Evolutionary conservation across 2,888 invertebrate species (phyloP), one percentile per base, ranked within the genome.

Genomic region (Apamea sordens): DNA sequence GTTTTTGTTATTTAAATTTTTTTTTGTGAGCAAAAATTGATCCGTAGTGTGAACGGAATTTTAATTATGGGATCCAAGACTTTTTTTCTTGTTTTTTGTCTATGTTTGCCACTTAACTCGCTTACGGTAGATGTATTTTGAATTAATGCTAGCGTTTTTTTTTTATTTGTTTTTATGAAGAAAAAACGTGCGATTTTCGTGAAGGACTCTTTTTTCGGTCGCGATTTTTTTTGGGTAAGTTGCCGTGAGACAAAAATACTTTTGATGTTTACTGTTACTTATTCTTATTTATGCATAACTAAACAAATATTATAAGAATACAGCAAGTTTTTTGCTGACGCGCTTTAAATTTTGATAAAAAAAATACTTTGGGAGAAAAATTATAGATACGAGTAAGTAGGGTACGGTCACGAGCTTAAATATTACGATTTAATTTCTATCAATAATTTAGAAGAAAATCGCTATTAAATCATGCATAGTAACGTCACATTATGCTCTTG

Each of bases 1-100:
- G 77, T 91, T 91, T 90, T 92, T 93, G 89, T 89, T 88, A 87
- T 88, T 87, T 64, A 85, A 86, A 87, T 89, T 87, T 90, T 88
- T 88, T 89, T 87, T 88, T 70, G 84, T 65, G 74, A 36, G 41
- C 77, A 73, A 88, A 87, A 88, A 85, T 90, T 90, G 88, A 93
- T 90, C 89, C 89, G 81, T 88, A 89, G 91, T 93, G 93, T 91
- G 93, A 93, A 93, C 92, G 84, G 92, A 91, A 92, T 92, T 89
- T 87, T 86, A 91, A 92, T 89, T 89, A 80, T 84, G 88, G 82
- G 82, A 89, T 84, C 83, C 81, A 64, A 80, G 74, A 82, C 76
- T 83, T 90, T 89, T 89, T 87, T 77, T 68, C 36, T 47, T 41
- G 44, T 83, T 84, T 87, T 92, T 92, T 92, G 89, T 86, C 85